Percentiles rank a stretch among this genome's conserved stretches.
phyloP scores from a whole-genome alignment of 2,888 invertebrate species.

The Eucriotettix oculatus region DNA sequence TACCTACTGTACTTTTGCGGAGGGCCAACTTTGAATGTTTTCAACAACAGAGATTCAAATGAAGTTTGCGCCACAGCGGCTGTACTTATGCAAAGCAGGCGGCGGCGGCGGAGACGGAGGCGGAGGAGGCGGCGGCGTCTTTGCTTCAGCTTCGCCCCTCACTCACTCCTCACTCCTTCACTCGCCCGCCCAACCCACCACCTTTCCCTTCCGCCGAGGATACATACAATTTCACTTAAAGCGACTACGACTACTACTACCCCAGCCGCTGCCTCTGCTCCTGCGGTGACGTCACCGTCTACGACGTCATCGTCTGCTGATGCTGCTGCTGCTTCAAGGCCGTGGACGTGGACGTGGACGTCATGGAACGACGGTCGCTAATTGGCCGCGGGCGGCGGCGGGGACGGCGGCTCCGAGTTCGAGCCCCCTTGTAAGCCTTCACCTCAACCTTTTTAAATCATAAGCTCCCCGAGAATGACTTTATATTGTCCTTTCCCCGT shows the following conservation, averaged over 20 bases:
- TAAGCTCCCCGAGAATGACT: neutral
- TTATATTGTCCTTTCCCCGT: conserved; percentile 4
- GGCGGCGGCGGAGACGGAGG: neutral
- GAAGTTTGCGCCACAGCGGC: neutral
- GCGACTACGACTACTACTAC: too few relatives aligned
- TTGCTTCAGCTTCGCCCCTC: neutral
- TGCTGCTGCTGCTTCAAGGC: too few relatives aligned
- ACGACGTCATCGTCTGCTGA: too few relatives aligned
- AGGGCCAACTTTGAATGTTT: neutral
- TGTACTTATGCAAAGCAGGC: neutral
- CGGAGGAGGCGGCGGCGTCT: conserved; percentile 21
- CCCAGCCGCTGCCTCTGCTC: too few relatives aligned
- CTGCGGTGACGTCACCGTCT: too few relatives aligned
- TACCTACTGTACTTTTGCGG: too few relatives aligned
- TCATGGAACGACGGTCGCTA: too few relatives aligned
- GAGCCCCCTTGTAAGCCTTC: neutral
- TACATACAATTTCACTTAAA: neutral
- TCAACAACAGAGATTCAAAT: neutral
- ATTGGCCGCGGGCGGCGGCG: too few relatives aligned
- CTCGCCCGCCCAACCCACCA: neutral
- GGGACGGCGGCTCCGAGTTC: too few relatives aligned
- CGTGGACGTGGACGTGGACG: too few relatives aligned
- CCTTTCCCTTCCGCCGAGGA: neutral
- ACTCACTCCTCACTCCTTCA: neutral
- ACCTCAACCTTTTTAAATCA: neutral